Evolutionary conservation across 2,113 vertebrate genomes (phyloP), one percentile per base, ranked within the genome.

Genomic region (Rhegmatorhina hoffmannsi): DNA sequence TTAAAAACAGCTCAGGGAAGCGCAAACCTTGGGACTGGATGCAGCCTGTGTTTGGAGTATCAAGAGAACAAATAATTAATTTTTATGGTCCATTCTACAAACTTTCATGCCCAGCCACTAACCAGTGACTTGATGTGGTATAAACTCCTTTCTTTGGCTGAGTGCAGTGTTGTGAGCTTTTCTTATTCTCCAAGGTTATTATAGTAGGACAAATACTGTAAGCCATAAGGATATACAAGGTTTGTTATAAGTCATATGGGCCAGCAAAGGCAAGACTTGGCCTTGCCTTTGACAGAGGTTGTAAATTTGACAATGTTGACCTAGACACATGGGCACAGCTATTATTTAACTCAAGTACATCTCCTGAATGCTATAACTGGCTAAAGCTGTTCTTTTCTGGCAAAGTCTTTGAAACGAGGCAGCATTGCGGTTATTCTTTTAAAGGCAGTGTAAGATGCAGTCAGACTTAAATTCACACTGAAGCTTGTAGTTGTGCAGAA

Each of bases 261-360:
- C 73, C 86, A 94, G 44, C 17, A 72, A 75, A 81, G 47, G 38
- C 26, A 34, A 55, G 44, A 50, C 34, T 80, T 92, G 88, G 67
- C 88, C 87, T 94, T 76, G 78, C 63, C n/a, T 96, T 89, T 94
- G 94, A 50, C 84, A 91, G 78, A 73, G 25, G 38, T 17, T 79
- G 80, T 95, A 91, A 96, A 95, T 95, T 88, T 81, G 82, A 95
- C 64, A 67, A 11, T 66, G 60, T 10, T 89, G 93, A 92, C 93
- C 88, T 94, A 64, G 85, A 81, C 64, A 81, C 55, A 75, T 44
- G 73, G 88, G 17, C 40, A 86, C 15, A 60, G 64, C 87, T 74
- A 68, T 94, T 92, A 80, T 72, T 96, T 96, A 91, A 86, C 52
- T 92, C 68, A 77, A 49, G 60, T 92, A 56, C 64, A 40, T 70